Conservation (phyloP, 1,140 invertebrate genomes). For the Aphelinus atriplicis region DNA sequence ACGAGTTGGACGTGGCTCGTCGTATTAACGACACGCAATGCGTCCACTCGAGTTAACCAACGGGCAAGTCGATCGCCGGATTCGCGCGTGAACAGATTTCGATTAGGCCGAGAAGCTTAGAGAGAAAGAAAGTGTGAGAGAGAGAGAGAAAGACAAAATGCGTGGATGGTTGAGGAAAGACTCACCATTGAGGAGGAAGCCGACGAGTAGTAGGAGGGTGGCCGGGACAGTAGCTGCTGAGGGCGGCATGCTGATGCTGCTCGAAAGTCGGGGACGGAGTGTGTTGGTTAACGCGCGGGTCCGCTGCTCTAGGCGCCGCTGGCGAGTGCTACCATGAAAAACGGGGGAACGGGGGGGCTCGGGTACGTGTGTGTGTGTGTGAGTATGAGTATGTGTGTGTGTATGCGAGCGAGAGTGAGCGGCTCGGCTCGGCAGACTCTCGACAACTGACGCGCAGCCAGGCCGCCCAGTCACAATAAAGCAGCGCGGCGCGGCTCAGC, state of each 20-base stretch:
- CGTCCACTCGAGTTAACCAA: too few species aligned
- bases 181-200: constrained; percentile 53
- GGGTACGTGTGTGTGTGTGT: neutral
- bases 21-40: too few species aligned
- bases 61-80: too few species aligned
- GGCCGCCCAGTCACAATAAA: constrained; percentile 4
- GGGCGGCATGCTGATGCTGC: constrained; percentile 49
- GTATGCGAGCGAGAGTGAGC: neutral
- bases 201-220: constrained; percentile 55
- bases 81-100: too few species aligned
- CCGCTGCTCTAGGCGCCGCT: neutral
- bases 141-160: constrained; percentile 20
- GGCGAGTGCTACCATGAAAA: neutral
- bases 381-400: too few species aligned
- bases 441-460: neutral
- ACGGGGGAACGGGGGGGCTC: neutral
- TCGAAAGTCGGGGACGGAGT: constrained; percentile 6
- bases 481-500: neutral
- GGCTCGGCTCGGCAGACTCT: neutral
- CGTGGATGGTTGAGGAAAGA: constrained; percentile 19
- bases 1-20: too few species aligned
- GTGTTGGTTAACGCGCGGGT: constrained; percentile 3
- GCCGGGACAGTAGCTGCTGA: constrained; percentile 50
- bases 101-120: too few species aligned
- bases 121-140: constrained; percentile 17